Base-by-base conservation (phyloP, 2,888 invertebrate genomes). In the Plutella xylostella region DNA sequence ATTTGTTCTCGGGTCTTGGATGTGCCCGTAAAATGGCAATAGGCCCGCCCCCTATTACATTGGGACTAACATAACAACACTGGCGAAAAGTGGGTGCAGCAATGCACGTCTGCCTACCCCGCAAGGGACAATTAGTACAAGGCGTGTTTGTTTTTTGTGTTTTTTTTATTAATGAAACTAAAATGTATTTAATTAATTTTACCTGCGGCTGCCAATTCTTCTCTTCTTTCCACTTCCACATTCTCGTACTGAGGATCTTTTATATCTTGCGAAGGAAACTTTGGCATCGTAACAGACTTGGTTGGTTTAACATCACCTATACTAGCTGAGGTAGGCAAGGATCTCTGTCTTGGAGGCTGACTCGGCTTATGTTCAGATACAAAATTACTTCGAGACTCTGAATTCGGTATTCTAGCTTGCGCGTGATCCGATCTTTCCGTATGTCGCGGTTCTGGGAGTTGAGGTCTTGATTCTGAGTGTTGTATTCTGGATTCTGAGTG, bases 251-350 rank as follows among this genome's bases (percentile, higher is more conserved):
- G 76, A 1, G 80, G 72, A 33, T 80, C 79, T 47, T 72, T 79
- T 0, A 54, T 48, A 5, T 80, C 80, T 37, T 79, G 78, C 0
- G 78, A 76, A 0, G 85, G 85, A 43, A 87, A 86, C 50, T 87
- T 87, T 0, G 87, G 87, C 66, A 86, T 86, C 0, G 87, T 87
- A 3, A 73, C 86, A 0, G 87, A 88, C 44, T 88, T 88, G 0
- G 86, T 80, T 0, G 85, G 85, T 34, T 75, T 64, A 15, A 61
- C 72, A 25, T 80, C 78, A 0, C 71, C 52, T 41, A 66, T 66
- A 0, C 69, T 68, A 47, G 70, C 73, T 0, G 72, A 64, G 1
- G 79, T 64, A 0, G 79, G 79, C 46, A 82, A 51, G 2, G 82
- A 83, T 42, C 82, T 63, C 37, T 83, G 83, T 30, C 83, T 60